Percentiles rank a stretch among this genome's conserved stretches.
phyloP scores from a whole-genome alignment of 2,113 vertebrate genomes.

The Pteruthius melanotis region DNA sequence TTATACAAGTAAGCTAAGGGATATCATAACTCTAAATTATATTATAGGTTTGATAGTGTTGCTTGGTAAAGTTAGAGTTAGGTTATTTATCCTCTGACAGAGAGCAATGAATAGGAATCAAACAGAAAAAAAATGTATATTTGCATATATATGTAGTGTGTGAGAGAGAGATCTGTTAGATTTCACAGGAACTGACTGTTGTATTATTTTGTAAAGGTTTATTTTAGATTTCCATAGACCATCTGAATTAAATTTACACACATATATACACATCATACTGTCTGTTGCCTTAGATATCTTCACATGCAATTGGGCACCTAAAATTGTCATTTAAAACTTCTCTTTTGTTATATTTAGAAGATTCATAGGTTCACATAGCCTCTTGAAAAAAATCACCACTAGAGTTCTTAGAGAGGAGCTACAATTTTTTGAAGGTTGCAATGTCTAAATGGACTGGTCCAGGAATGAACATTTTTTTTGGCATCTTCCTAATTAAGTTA shows the following conservation, averaged over 20 bases:
- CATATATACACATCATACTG: neutral
- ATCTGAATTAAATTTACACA: neutral
- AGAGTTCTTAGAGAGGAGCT: neutral
- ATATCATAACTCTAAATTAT: neutral
- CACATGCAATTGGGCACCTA: neutral
- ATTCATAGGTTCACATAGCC: neutral
- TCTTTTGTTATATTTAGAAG: neutral
- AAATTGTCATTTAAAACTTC: neutral
- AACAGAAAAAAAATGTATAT: neutral
- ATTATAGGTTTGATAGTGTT: neutral
- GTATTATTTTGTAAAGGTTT: neutral
- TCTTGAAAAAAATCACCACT: neutral
- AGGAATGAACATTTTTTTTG: conserved; percentile 21
- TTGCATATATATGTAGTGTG: neutral
- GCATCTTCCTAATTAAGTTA: conserved; percentile 66
- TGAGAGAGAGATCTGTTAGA: neutral
- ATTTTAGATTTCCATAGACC: neutral
- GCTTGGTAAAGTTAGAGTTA: neutral
- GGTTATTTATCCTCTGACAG: neutral
- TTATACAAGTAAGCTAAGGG: neutral
- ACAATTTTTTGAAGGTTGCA: neutral
- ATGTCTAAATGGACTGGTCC: neutral
- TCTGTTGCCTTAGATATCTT: neutral
- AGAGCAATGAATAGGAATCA: neutral
- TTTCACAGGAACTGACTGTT: neutral